These are phyloP conservation scores for Frankliniella fusca DNA, from an alignment of 2,888 invertebrate species.

Conservation along the genomic window DNA sequence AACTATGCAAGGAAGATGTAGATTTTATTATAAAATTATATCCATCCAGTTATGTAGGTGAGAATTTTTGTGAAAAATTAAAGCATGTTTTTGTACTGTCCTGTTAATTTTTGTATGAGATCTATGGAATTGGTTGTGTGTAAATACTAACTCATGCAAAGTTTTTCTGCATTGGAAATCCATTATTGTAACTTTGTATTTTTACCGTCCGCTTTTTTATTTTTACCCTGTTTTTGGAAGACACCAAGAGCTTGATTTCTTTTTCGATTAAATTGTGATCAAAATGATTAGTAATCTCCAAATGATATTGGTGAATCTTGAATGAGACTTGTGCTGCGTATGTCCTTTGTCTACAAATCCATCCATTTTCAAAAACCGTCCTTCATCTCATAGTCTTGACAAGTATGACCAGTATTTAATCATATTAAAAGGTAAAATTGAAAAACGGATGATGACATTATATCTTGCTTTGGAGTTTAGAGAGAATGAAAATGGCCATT, in stretches of 20 bases:
- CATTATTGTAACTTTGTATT: not conserved
- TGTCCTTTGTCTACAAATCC: not conserved
- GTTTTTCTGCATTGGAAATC: not conserved
- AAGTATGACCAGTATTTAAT: not conserved
- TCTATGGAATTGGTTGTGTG: conserved; percentile 1
- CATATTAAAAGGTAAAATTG: not conserved
- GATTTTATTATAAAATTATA: not conserved
- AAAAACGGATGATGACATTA: not conserved
- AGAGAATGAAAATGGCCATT: not conserved
- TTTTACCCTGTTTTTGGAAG: not conserved
- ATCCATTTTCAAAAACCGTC: conserved; percentile 13
- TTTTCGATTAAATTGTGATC: not conserved
- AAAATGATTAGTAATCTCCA: not conserved
- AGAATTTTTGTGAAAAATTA: not conserved
- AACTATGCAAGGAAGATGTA: not conserved
- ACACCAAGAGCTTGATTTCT: not conserved
- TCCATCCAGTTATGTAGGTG: not conserved
- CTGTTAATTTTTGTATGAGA: not conserved
- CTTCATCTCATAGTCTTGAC: not conserved
- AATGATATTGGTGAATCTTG: not conserved
- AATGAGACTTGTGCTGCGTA: not conserved
- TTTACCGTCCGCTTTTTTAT: not conserved
- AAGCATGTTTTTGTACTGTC: conserved; percentile 5
- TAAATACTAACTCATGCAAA: not conserved
- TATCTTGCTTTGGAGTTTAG: not conserved